A percentile compares a stretch with the other conserved stretches of the same genome.
phyloP scores from a whole-genome alignment of 2,113 vertebrate species.

The Lamprologus ornatipinnis region DNA sequence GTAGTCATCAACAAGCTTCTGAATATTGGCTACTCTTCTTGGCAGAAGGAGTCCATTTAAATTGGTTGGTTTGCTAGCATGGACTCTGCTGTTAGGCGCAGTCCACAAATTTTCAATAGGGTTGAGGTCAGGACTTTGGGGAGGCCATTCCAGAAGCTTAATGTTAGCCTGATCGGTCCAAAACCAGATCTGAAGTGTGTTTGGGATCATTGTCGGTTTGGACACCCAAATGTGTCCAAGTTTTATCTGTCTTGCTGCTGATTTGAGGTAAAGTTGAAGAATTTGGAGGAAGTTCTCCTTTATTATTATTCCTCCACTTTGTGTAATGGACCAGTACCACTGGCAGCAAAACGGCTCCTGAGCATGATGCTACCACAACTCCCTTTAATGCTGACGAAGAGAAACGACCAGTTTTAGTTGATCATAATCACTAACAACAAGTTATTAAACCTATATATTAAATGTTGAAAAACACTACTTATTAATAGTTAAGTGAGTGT shows the following conservation, averaged over 20 bases:
- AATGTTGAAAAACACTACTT: not conserved
- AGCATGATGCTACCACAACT: not conserved
- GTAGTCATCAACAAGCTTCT: not conserved
- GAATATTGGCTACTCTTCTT: not conserved
- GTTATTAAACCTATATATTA: not conserved
- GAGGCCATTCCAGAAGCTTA: not conserved
- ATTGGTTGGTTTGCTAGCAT: not conserved
- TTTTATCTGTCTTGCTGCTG: not conserved
- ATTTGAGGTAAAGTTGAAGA: not conserved
- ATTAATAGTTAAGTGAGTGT: not conserved
- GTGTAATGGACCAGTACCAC: not conserved
- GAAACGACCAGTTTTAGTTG: not conserved
- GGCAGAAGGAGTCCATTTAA: not conserved
- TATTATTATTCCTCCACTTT: not conserved
- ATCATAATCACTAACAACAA: not conserved
- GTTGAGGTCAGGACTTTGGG: not conserved
- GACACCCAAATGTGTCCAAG: not conserved
- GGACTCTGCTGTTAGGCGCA: not conserved
- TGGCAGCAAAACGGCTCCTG: not conserved
- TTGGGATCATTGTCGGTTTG: rapidly evolving
- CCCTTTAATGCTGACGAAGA: rapidly evolving
- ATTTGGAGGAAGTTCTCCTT: not conserved
- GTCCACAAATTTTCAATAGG: not conserved
- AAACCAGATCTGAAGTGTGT: not conserved
- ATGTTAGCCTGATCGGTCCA: not conserved